phyloP scores from a whole-genome alignment of 2,888 invertebrate genomes.

The Himalopsyche anomala region DNA sequence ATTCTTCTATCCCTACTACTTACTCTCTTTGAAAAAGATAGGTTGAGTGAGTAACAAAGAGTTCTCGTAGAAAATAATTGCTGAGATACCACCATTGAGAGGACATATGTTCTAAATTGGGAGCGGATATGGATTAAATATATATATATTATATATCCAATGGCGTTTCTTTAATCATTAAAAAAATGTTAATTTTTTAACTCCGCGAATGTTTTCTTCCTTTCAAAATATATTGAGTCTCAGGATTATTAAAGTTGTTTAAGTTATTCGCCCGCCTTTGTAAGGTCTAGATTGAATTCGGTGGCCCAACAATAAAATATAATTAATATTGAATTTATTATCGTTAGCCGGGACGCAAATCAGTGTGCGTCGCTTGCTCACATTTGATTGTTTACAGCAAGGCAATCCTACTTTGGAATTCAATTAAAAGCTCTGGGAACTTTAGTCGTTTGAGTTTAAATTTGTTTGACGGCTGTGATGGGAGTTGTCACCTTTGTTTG shows the following conservation, averaged over 20 bases:
- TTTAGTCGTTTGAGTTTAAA: constrained; percentile 39
- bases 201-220: background rate
- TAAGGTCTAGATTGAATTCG: constrained; percentile 12
- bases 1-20: no score
- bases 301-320: constrained; percentile 35
- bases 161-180: no score
- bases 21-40: no score
- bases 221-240: constrained; percentile 2
- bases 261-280: constrained; percentile 27
- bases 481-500: constrained; percentile 42
- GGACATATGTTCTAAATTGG: no score
- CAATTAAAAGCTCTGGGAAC: constrained; percentile 45
- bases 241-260: constrained; percentile 14
- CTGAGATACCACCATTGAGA: no score
- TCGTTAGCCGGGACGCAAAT: background rate
- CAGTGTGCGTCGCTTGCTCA: constrained; percentile 16
- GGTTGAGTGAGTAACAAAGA: no score
- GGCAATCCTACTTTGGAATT: constrained; percentile 44
- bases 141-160: no score
- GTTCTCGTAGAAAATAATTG: no score
- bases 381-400: constrained; percentile 43
- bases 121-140: no score
- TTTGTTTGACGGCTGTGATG: constrained; percentile 41
- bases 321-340: constrained; percentile 43
- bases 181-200: background rate